phyloP scores from a whole-genome alignment of 2,797 vertebrate genomes.

The Synaphobranchus kaupii region DNA sequence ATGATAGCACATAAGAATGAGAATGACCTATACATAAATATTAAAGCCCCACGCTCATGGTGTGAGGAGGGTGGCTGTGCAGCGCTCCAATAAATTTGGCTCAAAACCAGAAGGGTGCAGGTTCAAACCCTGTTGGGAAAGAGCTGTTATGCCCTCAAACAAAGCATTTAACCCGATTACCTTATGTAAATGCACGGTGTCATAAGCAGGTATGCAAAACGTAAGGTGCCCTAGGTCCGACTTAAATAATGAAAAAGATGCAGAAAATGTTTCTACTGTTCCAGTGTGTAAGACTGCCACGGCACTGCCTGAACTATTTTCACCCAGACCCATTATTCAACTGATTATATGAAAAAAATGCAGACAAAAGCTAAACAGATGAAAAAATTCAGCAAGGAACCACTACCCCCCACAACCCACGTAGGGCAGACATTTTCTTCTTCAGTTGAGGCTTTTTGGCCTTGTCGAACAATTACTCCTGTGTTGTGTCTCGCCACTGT shows the following conservation, averaged over 20 bases:
- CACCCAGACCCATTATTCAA: not conserved
- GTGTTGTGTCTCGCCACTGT: not conserved
- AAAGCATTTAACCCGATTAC: not conserved
- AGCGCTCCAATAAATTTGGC: not conserved
- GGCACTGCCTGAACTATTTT: constrained; percentile 1
- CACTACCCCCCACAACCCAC: not conserved
- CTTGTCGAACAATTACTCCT: not conserved
- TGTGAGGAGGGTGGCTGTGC: not conserved
- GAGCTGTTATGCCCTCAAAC: not conserved
- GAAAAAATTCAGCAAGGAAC: not conserved
- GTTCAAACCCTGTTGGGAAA: not conserved
- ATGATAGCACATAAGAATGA: not conserved
- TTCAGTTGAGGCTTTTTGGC: not conserved
- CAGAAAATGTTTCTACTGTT: not conserved
- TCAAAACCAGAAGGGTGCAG: not conserved
- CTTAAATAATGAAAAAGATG: not conserved
- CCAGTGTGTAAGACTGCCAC: not conserved
- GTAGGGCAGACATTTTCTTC: not conserved
- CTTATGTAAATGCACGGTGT: not conserved
- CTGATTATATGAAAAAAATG: not conserved
- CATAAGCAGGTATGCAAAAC: not conserved
- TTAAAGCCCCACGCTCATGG: not conserved
- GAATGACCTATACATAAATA: not conserved
- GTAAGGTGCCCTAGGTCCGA: not conserved
- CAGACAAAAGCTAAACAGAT: not conserved